A percentile compares a stretch with the other conserved stretches of the same genome.
phyloP scores from a whole-genome alignment of 2,113 vertebrate species.

The Callospermophilus lateralis region DNA sequence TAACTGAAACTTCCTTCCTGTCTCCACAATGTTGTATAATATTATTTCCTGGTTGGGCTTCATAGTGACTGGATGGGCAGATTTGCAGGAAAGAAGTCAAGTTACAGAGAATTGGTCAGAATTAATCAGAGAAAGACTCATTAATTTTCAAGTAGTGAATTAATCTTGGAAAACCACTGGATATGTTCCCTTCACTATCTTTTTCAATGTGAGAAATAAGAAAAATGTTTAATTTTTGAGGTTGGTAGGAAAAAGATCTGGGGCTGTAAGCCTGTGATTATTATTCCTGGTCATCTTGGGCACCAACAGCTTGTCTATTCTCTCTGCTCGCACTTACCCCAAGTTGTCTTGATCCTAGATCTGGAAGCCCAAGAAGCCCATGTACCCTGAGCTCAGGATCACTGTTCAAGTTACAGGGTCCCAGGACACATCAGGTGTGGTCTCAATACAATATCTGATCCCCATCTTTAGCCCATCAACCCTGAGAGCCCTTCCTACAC shows the following conservation, averaged over 20 bases:
- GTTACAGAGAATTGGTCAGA: slow-evolving; percentile 41
- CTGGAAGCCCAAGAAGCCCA: background rate
- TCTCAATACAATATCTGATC: too few species aligned
- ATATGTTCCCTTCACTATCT: background rate
- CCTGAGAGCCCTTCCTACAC: background rate
- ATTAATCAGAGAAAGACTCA: slow-evolving; percentile 52
- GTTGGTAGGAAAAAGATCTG: background rate
- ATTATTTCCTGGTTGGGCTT: background rate
- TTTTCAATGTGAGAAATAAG: slow-evolving; percentile 15
- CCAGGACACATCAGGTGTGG: background rate
- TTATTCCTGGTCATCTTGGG: background rate
- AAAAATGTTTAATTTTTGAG: slow-evolving; percentile 33
- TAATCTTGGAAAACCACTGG: slow-evolving; percentile 13
- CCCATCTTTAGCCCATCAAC: background rate
- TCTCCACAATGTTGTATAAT: background rate
- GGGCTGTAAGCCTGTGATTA: background rate
- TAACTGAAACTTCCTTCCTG: background rate
- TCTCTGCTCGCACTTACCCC: background rate
- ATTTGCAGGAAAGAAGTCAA: slow-evolving; percentile 35
- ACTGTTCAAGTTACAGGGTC: background rate
- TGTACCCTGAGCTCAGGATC: background rate
- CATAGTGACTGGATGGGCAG: background rate
- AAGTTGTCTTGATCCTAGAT: background rate
- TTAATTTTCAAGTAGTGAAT: slow-evolving; percentile 26
- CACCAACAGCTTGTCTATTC: background rate